These are phyloP conservation scores for Brevimyrus niger DNA, from an alignment of 2,113 vertebrate genomes.

Conservation along the genomic window DNA sequence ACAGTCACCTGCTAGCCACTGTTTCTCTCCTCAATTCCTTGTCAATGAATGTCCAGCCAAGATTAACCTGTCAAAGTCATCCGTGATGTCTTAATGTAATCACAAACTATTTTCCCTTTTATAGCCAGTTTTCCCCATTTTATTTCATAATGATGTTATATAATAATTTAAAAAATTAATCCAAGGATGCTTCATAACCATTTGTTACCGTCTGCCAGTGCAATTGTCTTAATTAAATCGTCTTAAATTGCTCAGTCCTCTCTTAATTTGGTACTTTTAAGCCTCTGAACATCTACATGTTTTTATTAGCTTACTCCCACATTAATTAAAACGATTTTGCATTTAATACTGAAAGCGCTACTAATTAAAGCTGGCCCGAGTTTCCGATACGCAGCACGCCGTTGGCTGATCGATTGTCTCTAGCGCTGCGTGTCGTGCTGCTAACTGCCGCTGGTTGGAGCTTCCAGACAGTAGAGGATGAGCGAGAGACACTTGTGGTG, in stretches of 20 bases:
- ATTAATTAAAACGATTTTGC: background rate
- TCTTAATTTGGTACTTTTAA: background rate
- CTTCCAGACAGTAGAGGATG: background rate
- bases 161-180: background rate
- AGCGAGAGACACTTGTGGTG: background rate
- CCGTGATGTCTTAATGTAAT: background rate
- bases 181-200: background rate
- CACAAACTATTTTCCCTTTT: background rate
- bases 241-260: background rate
- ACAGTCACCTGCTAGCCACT: background rate
- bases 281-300: background rate
- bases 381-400: background rate
- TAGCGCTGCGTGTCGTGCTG: background rate
- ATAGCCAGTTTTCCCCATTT: background rate
- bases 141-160: background rate
- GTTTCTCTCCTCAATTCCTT: background rate
- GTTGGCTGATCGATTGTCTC: background rate
- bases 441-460: background rate
- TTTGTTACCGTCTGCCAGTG: background rate
- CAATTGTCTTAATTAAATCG: background rate
- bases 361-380: background rate
- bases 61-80: background rate
- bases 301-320: background rate
- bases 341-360: background rate
- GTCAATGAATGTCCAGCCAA: background rate